Base-by-base conservation (phyloP, 1,140 invertebrate species). In the Campoletis sonorensis region DNA sequence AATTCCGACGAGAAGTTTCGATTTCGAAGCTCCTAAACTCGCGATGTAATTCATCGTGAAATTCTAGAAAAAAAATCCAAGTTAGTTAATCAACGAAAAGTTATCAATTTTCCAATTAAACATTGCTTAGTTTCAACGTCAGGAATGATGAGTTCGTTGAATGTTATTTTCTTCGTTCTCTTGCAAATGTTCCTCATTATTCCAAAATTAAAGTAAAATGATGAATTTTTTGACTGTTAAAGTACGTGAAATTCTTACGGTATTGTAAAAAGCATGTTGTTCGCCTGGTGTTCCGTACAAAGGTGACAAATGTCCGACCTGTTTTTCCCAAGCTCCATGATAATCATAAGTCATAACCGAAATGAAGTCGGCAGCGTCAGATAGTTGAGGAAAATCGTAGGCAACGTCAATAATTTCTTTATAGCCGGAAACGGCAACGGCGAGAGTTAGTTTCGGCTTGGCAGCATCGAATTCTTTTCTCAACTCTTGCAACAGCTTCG, bases 291-390 rank as follows among this genome's bases (percentile, higher is more conserved):
- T 88, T 0, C 94, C 93, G 75, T 95, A 95, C 0, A 98, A 91
- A 0, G 97, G 97, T 85, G 96, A 96, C 5, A 98, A 94, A 87
- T 98, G 97, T 0, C 96, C 96, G 0, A 96, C 96, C 82, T 92
- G 92, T 3, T 93, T 89, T 86, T 98, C 97, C 97, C 97, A 98
- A 8, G 95, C 94, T 0, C 97, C 97, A 84, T 98, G 96, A 86
- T 97, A 97, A 88, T 98, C 97, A 79, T 97, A 98, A 0, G 95
- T 95, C 96, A 98, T 97, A 0, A 98, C 94, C 1, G 96, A 96
- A 87, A 98, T 93, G 85, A 98, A 97, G 85, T 98, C 96, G 10
- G 95, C 94, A 61, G 94, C 89, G n/a, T 93, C 88, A 0, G 94
- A 95, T 27, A 98, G 91, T 1, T 93, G 88, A 0, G 92, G 89